phyloP scores from a whole-genome alignment of 2,113 vertebrate genomes.

The Saimiri boliviensis region DNA sequence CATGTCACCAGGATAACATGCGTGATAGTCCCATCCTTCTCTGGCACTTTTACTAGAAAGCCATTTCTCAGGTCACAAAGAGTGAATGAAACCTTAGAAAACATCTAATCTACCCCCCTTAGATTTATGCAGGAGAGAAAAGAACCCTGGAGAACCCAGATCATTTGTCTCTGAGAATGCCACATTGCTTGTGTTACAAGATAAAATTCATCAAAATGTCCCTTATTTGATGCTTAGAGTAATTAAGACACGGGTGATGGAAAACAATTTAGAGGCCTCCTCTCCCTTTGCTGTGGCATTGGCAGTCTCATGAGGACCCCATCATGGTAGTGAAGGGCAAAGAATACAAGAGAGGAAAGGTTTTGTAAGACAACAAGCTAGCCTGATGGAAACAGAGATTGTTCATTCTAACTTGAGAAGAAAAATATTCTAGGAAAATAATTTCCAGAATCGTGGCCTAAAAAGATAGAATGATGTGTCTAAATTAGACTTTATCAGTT shows the following conservation, averaged over 20 bases:
- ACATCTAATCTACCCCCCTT: background rate
- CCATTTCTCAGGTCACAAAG: background rate
- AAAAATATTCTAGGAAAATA: background rate
- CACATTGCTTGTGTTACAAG: background rate
- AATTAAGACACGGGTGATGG: background rate
- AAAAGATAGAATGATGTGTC: background rate
- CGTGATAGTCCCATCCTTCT: background rate
- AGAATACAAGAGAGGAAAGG: background rate
- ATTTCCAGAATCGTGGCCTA: slow-evolving; percentile 9
- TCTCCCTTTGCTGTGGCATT: background rate
- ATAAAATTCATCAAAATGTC: background rate
- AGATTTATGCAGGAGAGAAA: background rate
- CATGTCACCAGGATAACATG: background rate
- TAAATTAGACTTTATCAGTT: background rate
- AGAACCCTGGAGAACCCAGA: background rate
- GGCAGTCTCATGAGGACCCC: background rate
- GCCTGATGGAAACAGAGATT: background rate
- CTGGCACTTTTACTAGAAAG: slow-evolving; percentile 20
- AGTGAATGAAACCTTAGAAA: background rate
- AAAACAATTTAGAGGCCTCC: background rate
- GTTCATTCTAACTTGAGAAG: background rate
- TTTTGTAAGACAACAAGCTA: background rate
- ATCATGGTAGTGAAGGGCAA: background rate
- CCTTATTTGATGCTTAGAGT: background rate
- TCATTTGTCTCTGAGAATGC: background rate